Percentiles rank a stretch among this genome's conserved stretches.
phyloP scores from a whole-genome alignment of 2,797 vertebrate species.

The Rhynchotus rufescens region DNA sequence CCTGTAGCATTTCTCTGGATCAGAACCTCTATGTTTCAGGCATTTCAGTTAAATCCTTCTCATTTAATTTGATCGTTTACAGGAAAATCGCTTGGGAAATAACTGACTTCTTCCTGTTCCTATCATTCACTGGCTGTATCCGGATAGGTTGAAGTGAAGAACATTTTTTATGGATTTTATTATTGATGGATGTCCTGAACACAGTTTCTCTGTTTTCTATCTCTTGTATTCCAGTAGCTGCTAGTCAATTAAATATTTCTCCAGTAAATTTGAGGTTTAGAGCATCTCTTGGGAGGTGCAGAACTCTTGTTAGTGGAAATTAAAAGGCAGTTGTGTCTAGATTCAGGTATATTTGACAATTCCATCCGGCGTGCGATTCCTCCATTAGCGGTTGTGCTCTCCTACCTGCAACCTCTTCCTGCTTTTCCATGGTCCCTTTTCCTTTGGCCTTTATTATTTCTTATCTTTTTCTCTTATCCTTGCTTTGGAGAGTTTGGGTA shows the following conservation, averaged over 20 bases:
- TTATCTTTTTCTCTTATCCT: not conserved
- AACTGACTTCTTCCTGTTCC: not conserved
- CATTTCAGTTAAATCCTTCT: not conserved
- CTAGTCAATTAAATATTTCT: conserved; percentile 39
- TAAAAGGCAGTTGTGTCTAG: conserved; percentile 14
- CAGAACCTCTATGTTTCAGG: not conserved
- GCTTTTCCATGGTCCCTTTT: not conserved
- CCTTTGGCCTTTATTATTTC: not conserved
- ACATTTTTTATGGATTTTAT: conserved; percentile 30
- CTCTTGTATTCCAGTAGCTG: conserved; percentile 38
- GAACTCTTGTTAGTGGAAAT: conserved; percentile 25
- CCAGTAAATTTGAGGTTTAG: conserved; percentile 32
- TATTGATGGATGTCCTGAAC: conserved; percentile 32
- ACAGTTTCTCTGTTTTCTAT: conserved; percentile 23
- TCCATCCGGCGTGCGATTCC: not conserved
- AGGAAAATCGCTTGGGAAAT: not conserved
- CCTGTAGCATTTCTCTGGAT: not conserved
- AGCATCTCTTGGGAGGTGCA: not conserved
- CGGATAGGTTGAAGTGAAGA: conserved; percentile 31
- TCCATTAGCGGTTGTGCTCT: not conserved
- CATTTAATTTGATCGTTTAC: not conserved
- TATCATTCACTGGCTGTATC: conserved; percentile 2
- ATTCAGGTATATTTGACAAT: conserved; percentile 9
- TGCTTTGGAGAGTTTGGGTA: not conserved
- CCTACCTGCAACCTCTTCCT: conserved; percentile 2